Conservation (phyloP, 2,113 vertebrate species). For the pig (Sus scrofa) region DNA sequence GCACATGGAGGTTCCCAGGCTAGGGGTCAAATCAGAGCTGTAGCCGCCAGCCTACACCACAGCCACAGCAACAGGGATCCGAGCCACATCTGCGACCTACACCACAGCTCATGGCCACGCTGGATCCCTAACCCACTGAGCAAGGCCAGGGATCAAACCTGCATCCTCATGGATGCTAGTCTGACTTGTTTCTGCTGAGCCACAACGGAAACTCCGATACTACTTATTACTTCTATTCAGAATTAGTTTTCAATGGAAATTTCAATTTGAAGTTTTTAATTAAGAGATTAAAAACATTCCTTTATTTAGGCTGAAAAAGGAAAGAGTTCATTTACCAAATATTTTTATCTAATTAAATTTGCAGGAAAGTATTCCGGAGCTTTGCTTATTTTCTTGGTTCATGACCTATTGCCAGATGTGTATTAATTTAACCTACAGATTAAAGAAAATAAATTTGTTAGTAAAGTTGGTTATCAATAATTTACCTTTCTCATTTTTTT, state of each 20-base stretch:
- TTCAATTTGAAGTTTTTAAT: constrained; percentile 30
- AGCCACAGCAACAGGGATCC: too few relatives aligned
- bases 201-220: background rate
- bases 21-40: too few relatives aligned
- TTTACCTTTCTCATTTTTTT: too few relatives aligned
- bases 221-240: background rate
- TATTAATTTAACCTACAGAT: constrained; percentile 40
- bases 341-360: background rate
- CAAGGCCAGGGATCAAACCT: too few relatives aligned
- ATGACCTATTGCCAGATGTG: constrained; percentile 17
- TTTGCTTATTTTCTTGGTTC: constrained; percentile 45
- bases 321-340: background rate
- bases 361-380: background rate
- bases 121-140: too few relatives aligned
- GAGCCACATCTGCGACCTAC: too few relatives aligned
- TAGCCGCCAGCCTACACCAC: too few relatives aligned
- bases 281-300: constrained; percentile 54
- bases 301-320: constrained; percentile 23
- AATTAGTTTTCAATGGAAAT: background rate
- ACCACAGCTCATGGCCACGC: too few relatives aligned
- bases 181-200: too few relatives aligned
- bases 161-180: too few relatives aligned
- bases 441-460: constrained; percentile 50
- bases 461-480: constrained; percentile 45
- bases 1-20: too few relatives aligned